Conservation (phyloP, 2,113 vertebrate species). For the Macquaria australasica region DNA sequence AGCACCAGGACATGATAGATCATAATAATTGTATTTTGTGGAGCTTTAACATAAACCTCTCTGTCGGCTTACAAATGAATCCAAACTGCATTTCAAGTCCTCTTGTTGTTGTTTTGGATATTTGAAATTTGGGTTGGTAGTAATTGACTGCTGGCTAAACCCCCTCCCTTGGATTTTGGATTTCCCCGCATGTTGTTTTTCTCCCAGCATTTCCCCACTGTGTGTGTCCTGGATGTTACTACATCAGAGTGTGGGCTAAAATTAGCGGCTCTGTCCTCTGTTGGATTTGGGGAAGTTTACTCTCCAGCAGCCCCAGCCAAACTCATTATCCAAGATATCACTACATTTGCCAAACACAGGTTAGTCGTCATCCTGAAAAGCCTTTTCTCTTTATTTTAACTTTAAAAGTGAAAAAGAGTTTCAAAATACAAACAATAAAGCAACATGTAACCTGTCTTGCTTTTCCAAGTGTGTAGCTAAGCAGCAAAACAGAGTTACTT, state of each 20-base stretch:
- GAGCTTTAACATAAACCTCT: neutral
- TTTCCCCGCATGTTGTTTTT: too few relatives aligned
- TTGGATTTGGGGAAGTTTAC: too few relatives aligned
- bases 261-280: too few relatives aligned
- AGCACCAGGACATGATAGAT: neutral
- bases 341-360: neutral
- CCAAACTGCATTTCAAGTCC: neutral
- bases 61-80: neutral
- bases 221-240: too few relatives aligned
- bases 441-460: neutral
- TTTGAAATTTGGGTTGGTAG: neutral
- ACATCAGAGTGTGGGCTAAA: too few relatives aligned
- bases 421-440: neutral
- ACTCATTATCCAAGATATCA: neutral
- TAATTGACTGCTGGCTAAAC: neutral
- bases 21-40: conserved; percentile 3
- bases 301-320: neutral
- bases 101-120: neutral
- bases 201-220: too few relatives aligned
- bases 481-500: neutral
- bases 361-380: neutral
- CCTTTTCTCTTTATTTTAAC: neutral
- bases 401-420: neutral
- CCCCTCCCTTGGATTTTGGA: too few relatives aligned
- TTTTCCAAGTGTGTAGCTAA: neutral